Conservation (phyloP, 2,797 vertebrate genomes). For the Xenopus petersii region DNA sequence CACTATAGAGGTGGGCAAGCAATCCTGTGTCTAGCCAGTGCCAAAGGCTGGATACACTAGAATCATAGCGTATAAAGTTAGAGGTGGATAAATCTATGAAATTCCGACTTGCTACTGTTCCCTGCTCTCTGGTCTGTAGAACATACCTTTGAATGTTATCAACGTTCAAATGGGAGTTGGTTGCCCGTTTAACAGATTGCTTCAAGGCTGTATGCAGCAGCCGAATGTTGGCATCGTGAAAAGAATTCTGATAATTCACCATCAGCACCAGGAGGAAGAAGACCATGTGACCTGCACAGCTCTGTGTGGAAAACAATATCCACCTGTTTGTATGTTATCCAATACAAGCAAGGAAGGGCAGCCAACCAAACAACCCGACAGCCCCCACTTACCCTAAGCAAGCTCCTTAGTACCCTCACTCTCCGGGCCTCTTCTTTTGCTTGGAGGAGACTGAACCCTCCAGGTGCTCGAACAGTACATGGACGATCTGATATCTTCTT, state of each 20-base stretch:
- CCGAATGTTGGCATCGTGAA: conserved; percentile 62
- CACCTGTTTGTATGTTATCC: background rate
- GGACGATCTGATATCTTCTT: conserved; percentile 54
- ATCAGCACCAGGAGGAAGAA: conserved; percentile 73
- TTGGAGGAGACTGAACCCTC: conserved; percentile 73
- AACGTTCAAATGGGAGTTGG: conserved; percentile 53
- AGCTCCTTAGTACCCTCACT: conserved; percentile 60
- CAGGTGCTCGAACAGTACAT: conserved; percentile 65
- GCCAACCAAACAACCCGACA: no score
- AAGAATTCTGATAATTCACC: conserved; percentile 71
- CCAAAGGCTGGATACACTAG: conserved; percentile 56
- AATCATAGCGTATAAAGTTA: background rate
- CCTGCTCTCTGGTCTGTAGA: background rate
- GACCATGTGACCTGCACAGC: conserved; percentile 66
- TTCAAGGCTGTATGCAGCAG: conserved; percentile 61
- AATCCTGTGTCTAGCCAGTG: conserved; percentile 65
- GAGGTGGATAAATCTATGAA: no score
- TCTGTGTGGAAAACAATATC: conserved; percentile 52
- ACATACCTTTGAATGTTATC: conserved; percentile 62
- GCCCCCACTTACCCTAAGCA: conserved; percentile 65
- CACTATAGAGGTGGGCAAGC: conserved; percentile 63
- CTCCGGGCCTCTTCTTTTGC: conserved; percentile 76
- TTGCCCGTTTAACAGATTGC: conserved; percentile 50
- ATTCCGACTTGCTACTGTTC: no score
- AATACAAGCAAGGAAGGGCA: background rate